Percentiles rank a stretch among this genome's conserved stretches.
Conservation (phyloP, 2,888 invertebrate genomes). For the Eristalis arbustorum region DNA sequence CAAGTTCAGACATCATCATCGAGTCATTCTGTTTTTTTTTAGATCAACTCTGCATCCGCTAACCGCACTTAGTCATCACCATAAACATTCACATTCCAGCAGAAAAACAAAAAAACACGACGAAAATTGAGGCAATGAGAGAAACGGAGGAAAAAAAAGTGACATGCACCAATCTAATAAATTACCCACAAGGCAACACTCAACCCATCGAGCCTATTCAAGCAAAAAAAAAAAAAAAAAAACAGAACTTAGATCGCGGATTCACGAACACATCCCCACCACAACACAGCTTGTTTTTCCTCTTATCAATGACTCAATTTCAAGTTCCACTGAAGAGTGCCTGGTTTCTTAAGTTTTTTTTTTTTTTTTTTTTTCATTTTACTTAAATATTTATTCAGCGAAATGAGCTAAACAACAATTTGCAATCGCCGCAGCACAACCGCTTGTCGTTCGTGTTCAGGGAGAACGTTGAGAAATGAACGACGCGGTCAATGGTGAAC, state of each 20-base stretch:
- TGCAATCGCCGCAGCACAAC: slow-evolving; percentile 20
- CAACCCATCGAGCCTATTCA: slow-evolving; percentile 2
- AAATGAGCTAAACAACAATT: slow-evolving; percentile 49
- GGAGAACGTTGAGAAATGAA: slow-evolving; percentile 9
- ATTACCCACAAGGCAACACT: not conserved
- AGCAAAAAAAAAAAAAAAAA: slow-evolving; percentile 5
- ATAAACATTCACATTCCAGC: not conserved
- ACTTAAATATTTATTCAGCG: slow-evolving; percentile 38
- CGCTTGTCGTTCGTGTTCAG: not conserved
- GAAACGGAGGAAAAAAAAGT: not conserved
- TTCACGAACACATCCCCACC: slow-evolving; percentile 9
- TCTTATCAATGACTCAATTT: slow-evolving; percentile 57
- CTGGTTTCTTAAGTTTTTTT: not conserved
- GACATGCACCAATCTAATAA: slow-evolving; percentile 13
- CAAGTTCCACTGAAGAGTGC: slow-evolving; percentile 39
- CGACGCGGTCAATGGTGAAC: slow-evolving; percentile 1
- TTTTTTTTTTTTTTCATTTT: slow-evolving; percentile 2
- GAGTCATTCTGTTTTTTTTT: slow-evolving; percentile 1
- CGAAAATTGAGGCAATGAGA: not conserved
- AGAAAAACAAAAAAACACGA: not conserved
- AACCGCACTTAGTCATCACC: slow-evolving; percentile 32
- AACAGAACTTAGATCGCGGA: not conserved
- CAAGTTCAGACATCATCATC: slow-evolving; percentile 9
- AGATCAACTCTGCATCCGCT: slow-evolving; percentile 21
- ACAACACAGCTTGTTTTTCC: slow-evolving; percentile 30